These are phyloP conservation scores for Teleogryllus occipitalis DNA, from an alignment of 1,140 invertebrate genomes.

Conservation along the genomic window DNA sequence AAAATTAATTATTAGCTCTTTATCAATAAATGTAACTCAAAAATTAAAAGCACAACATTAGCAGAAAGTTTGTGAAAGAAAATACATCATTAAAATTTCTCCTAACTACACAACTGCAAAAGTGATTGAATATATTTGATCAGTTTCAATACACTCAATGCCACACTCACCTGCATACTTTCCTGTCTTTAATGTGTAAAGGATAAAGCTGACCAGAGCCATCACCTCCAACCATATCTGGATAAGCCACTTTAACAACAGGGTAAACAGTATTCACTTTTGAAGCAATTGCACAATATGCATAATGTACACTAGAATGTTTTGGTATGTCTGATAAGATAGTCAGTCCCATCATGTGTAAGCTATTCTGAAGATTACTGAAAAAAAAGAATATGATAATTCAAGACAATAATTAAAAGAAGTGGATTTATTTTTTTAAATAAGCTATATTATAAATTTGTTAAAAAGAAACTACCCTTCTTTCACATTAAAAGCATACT, in stretches of 20 bases:
- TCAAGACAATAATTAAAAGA: too few species aligned
- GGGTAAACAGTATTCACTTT: slow-evolving; percentile 52
- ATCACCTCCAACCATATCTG: slow-evolving; percentile 54
- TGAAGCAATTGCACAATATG: slow-evolving; percentile 39
- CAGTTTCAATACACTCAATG: slow-evolving; percentile 25
- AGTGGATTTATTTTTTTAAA: background rate
- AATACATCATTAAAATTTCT: too few species aligned
- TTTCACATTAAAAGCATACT: too few species aligned
- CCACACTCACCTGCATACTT: slow-evolving; percentile 44
- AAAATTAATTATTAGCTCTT: too few species aligned
- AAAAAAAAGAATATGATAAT: background rate
- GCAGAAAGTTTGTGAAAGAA: too few species aligned
- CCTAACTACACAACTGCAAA: too few species aligned
- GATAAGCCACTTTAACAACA: slow-evolving; percentile 68
- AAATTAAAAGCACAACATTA: too few species aligned
- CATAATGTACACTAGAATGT: slow-evolving; percentile 26
- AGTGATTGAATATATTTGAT: too few species aligned
- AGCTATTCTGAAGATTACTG: slow-evolving; percentile 11
- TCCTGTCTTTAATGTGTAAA: slow-evolving; percentile 52
- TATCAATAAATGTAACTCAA: too few species aligned
- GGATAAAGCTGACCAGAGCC: slow-evolving; percentile 45
- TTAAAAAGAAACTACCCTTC: background rate
- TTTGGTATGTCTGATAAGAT: slow-evolving; percentile 26
- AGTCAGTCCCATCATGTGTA: slow-evolving; percentile 25
- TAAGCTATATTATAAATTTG: background rate